Evolutionary conservation across 2,113 vertebrate genomes (phyloP).

Genomic region (Balaeniceps rex): DNA sequence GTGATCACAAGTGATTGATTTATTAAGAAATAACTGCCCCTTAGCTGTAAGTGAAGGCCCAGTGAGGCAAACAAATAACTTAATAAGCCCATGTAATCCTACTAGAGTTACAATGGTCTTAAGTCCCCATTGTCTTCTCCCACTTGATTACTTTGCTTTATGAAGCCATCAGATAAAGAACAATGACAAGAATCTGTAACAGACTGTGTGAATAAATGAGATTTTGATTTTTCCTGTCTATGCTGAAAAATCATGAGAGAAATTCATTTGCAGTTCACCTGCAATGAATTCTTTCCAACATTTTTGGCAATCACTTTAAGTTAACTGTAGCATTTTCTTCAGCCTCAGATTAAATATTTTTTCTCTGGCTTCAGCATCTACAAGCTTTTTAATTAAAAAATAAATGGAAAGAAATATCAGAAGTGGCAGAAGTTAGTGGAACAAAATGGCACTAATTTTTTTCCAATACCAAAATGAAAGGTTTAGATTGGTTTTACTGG

Average conservation of each 20-base stretch:
- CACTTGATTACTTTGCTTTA: not conserved
- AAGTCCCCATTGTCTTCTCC: not conserved
- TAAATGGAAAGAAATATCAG: not conserved
- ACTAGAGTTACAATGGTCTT: not conserved
- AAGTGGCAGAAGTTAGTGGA: not conserved
- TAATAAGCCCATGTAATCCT: not conserved
- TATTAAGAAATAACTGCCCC: conserved; percentile 26
- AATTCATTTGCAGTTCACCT: not conserved
- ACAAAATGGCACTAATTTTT: not conserved
- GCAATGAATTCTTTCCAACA: not conserved
- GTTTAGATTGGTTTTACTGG: not conserved
- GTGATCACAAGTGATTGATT: conserved; percentile 38
- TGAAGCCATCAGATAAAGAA: not conserved
- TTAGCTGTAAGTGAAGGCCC: not conserved
- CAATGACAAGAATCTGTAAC: not conserved
- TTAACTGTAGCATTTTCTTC: not conserved
- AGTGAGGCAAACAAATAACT: conserved; percentile 3
- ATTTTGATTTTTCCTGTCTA: not conserved
- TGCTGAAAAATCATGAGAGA: not conserved
- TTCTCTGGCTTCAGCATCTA: not conserved
- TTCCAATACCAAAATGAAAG: not conserved
- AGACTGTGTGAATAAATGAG: not conserved
- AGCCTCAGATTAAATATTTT: not conserved
- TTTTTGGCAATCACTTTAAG: not conserved
- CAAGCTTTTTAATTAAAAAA: not conserved